A percentile compares a stretch with the other conserved stretches of the same genome.
phyloP scores from a whole-genome alignment of 1,140 invertebrate species.

The Trypoxylus dichotomus region DNA sequence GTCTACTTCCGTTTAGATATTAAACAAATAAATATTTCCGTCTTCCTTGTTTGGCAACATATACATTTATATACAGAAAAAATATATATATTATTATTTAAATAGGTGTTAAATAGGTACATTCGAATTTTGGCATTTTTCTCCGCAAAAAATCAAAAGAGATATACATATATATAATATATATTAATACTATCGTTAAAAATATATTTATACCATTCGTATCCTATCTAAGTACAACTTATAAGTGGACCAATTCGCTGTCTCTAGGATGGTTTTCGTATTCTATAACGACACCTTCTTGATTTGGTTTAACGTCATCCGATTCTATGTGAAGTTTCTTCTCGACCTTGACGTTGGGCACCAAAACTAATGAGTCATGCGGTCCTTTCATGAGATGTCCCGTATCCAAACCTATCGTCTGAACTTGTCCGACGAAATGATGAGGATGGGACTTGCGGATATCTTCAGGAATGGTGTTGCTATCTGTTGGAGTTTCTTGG shows the following conservation, averaged over 20 bases:
- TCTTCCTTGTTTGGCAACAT: not conserved
- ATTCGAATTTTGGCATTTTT: conserved; percentile 11
- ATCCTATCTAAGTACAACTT: not conserved
- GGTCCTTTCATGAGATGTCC: conserved; percentile 50
- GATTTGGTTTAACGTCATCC: conserved; percentile 49
- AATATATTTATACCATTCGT: not conserved
- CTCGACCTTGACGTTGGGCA: conserved; percentile 43
- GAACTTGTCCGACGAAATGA: conserved; percentile 43
- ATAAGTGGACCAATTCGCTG: conserved; percentile 32
- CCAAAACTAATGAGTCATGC: conserved; percentile 51
- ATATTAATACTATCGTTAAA: not conserved
- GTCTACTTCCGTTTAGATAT: not conserved
- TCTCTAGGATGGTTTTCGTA: conserved; percentile 47
- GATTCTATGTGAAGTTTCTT: conserved; percentile 50
- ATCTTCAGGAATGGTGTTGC: conserved; percentile 30
- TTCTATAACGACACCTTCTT: conserved; percentile 49
- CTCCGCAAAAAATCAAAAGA: not conserved
- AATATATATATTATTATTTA: not conserved
- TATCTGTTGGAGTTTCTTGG: conserved; percentile 29
- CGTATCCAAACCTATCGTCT: conserved; percentile 41
- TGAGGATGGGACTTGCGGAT: conserved; percentile 26
- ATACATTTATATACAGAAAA: not conserved
- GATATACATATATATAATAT: not conserved
- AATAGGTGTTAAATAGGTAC: not conserved
- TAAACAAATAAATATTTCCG: not conserved